Evolutionary conservation across 2,797 vertebrate species (phyloP).

Genomic region (Platyrinchus mystaceus): DNA sequence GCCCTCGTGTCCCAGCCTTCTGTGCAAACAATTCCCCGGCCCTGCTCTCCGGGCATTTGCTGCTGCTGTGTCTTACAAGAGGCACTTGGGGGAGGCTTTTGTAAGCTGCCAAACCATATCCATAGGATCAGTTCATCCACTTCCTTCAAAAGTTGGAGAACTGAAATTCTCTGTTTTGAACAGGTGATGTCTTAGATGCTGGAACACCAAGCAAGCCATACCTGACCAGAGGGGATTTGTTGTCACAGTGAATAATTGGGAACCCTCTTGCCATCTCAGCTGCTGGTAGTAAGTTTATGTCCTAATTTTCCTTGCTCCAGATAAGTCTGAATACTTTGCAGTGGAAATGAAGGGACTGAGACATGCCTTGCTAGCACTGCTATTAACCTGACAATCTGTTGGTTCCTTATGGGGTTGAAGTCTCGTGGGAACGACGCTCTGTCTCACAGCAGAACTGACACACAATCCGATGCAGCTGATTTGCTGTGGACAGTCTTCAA

Average conservation of each 20-base stretch:
- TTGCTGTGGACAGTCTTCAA: slow-evolving; percentile 31
- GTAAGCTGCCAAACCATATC: neutral
- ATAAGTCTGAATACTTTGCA: neutral
- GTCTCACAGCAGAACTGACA: slow-evolving; percentile 31
- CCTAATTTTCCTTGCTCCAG: slow-evolving; percentile 15
- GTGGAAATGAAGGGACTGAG: neutral
- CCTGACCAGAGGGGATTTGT: neutral
- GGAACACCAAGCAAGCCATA: neutral
- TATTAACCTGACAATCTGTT: slow-evolving; percentile 14
- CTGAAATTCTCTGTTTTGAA: neutral
- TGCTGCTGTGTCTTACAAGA: neutral
- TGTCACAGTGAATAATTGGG: neutral
- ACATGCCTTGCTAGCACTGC: neutral
- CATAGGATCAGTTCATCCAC: neutral
- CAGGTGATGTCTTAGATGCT: neutral
- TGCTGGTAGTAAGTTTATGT: neutral
- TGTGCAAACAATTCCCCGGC: neutral
- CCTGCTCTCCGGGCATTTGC: neutral
- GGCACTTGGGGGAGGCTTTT: neutral
- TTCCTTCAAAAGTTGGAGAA: neutral
- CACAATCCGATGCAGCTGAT: slow-evolving; percentile 3
- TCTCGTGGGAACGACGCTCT: neutral
- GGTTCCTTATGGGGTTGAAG: neutral
- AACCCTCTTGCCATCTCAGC: neutral
- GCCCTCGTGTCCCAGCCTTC: neutral